Percentiles rank a stretch among this genome's conserved stretches.
Conservation (phyloP, 2,888 invertebrate species). For the Drosophila phalerata region DNA sequence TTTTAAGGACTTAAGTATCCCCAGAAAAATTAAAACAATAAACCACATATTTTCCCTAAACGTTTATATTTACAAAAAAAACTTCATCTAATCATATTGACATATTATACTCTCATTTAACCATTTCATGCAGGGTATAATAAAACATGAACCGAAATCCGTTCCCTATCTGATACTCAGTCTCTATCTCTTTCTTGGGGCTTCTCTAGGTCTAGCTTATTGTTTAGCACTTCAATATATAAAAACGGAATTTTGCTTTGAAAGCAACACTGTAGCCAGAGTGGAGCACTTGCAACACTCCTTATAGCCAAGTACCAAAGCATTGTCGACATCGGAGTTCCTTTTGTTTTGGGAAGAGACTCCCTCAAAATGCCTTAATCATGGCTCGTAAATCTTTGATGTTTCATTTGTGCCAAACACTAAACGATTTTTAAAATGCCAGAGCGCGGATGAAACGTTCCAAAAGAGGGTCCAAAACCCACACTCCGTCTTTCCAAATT, state of each 20-base stretch:
- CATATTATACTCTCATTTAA: neutral
- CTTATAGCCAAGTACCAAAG: conserved; percentile 21
- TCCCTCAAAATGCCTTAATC: conserved; percentile 74
- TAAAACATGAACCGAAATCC: conserved; percentile 29
- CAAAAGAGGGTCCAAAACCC: conserved; percentile 8
- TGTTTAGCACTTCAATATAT: conserved; percentile 64
- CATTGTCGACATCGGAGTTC: conserved; percentile 21
- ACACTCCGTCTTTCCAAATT: neutral
- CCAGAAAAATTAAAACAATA: too few species aligned
- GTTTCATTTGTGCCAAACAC: conserved; percentile 81
- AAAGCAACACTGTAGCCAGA: conserved; percentile 61
- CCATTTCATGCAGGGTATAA: conserved; percentile 1
- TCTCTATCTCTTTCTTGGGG: neutral
- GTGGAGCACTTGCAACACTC: conserved; percentile 51
- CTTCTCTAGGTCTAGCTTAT: conserved; percentile 26
- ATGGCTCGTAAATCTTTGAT: conserved; percentile 81
- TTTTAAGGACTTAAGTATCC: too few species aligned
- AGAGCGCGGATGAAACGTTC: neutral
- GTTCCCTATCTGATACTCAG: neutral
- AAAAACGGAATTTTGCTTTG: conserved; percentile 55
- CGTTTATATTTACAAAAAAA: neutral
- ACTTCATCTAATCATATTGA: neutral
- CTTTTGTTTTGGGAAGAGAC: conserved; percentile 39
- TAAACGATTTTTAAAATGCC: conserved; percentile 77
- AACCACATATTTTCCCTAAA: too few species aligned